Conservation (phyloP, 2,797 vertebrate species). For the Anguilla megastoma region DNA sequence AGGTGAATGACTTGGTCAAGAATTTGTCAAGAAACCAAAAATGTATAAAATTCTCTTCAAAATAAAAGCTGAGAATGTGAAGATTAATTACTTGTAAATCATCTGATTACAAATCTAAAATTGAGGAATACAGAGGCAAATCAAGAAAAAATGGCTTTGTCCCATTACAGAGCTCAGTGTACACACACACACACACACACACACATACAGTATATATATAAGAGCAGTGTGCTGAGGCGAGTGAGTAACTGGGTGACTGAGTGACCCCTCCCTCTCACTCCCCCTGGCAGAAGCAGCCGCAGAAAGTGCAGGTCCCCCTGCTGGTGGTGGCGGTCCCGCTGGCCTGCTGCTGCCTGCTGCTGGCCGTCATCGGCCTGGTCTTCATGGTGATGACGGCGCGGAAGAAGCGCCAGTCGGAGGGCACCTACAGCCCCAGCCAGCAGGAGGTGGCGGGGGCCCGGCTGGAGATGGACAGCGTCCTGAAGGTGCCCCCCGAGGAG, state of each 20-base stretch:
- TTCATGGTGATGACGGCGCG: conserved; percentile 88
- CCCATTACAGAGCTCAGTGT: too few relatives aligned
- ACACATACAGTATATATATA: not conserved
- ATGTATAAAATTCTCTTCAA: too few relatives aligned
- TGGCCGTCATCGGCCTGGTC: conserved; percentile 81
- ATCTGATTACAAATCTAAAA: too few relatives aligned
- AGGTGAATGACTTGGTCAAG: too few relatives aligned
- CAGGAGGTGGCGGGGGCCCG: conserved; percentile 95
- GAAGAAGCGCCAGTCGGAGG: conserved; percentile 94
- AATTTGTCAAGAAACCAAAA: too few relatives aligned
- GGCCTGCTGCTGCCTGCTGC: conserved; percentile 81
- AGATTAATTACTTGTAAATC: too few relatives aligned
- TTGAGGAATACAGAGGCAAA: too few relatives aligned
- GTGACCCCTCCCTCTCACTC: conserved; percentile 50
- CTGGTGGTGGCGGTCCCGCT: conserved; percentile 88
- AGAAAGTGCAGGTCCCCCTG: conserved; percentile 78
- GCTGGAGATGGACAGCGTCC: conserved; percentile 96
- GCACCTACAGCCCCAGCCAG: conserved; percentile 96
- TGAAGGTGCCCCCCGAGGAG: conserved; percentile 97
- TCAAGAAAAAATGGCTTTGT: too few relatives aligned
- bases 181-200: too few relatives aligned
- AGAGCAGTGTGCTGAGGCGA: not conserved
- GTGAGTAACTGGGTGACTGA: not conserved
- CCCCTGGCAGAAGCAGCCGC: conserved; percentile 78
- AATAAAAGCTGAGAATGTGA: too few relatives aligned